Base-by-base conservation (phyloP, 2,797 vertebrate species). In the Parotocinclus haroldoi region DNA sequence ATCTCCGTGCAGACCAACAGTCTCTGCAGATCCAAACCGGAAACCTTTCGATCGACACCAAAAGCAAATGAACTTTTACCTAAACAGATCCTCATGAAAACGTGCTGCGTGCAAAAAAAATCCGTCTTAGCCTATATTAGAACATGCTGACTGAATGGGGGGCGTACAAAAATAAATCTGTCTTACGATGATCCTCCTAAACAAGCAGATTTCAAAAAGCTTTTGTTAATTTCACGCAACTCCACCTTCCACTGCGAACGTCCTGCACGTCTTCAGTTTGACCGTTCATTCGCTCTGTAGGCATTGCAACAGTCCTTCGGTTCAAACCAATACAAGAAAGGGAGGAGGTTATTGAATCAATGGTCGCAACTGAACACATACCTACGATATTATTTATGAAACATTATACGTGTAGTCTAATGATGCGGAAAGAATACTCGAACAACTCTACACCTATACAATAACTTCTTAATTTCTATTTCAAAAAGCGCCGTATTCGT, bases 241-340 rank as follows among this genome's bases (percentile, higher is more conserved):
- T 27, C 2, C 27, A 16, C 7, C 14, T 50, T 1, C 8, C 1
- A n/a, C n/a, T 7, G 14, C 49, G 27, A 57, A 51, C 18, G 14
- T 38, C 46, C 63, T 66, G 56, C 71, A 79, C 76, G 75, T 68
- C 67, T 58, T 79, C 80, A 60, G 53, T 39, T 7, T 10, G 53
- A 19, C 7, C 7, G 36, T 14, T 6, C 9, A 12, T 8, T 71
- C 59, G 67, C 62, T 72, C 76, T 73, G 71, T 76, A 79, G 66
- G 83, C 83, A 70, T 75, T 82, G 89, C 85, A 88, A 89, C 86
- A 81, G 85, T 79, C 83, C 65, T 57, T 49, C 62, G 85, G 86
- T 10, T 14, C 17, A 73, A 81, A 83, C 89, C 84, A 90, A 78
- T 46, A 0, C 3, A 16, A 10, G n/a, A 3, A 11, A 10, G 1